Evolutionary conservation across 2,888 invertebrate species (phyloP).

Genomic region (Trissolcus japonicus): DNA sequence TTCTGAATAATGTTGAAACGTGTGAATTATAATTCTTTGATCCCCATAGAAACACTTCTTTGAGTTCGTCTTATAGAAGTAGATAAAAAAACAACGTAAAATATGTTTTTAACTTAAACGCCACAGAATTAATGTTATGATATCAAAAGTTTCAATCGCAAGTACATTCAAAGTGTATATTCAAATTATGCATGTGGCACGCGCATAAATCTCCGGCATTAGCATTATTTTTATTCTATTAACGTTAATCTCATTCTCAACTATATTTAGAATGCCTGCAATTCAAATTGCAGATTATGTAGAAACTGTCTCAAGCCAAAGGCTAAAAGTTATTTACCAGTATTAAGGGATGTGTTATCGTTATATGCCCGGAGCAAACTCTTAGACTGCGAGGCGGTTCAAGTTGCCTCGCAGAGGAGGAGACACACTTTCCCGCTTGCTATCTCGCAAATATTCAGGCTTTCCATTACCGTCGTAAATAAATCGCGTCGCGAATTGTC

Average conservation of each 20-base stretch:
- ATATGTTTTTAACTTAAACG: too few relatives aligned
- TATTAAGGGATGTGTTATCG: conserved; percentile 64
- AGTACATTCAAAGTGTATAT: too few relatives aligned
- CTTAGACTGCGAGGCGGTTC: conserved; percentile 57
- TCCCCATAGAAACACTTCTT: too few relatives aligned
- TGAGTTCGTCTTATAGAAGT: too few relatives aligned
- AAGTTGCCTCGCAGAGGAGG: conserved; percentile 46
- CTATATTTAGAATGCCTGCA: conserved; percentile 20
- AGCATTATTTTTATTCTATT: neutral
- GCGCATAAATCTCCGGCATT: neutral
- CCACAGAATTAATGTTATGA: too few relatives aligned
- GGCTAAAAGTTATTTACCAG: conserved; percentile 29
- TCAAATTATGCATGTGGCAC: too few relatives aligned
- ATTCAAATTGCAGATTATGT: conserved; percentile 36
- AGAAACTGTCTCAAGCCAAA: conserved; percentile 28
- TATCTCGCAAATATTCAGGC: neutral
- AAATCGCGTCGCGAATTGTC: conserved; percentile 20
- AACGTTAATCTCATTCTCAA: neutral
- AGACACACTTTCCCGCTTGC: conserved; percentile 24
- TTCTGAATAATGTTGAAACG: too few relatives aligned
- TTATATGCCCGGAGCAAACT: conserved; percentile 58
- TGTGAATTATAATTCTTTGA: too few relatives aligned
- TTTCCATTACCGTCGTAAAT: conserved; percentile 2
- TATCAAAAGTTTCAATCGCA: too few relatives aligned
- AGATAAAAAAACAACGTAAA: too few relatives aligned